Percentiles rank a stretch among this genome's conserved stretches.
phyloP scores from a whole-genome alignment of 2,797 vertebrate genomes.

The Hirundo rustica region DNA sequence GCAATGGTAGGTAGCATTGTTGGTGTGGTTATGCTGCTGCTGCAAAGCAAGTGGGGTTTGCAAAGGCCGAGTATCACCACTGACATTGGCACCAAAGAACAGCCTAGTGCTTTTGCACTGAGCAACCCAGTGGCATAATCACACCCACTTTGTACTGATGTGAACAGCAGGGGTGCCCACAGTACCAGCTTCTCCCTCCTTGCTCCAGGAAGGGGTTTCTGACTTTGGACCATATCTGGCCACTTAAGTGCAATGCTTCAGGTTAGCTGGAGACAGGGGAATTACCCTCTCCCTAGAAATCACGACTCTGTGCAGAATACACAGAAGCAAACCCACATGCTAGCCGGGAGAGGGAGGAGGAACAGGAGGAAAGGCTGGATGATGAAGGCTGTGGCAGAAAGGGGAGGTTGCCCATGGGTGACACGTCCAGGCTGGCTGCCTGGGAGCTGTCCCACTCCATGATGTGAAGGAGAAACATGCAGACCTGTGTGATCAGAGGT shows the following conservation, averaged over 20 bases:
- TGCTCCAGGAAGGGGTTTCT: background rate
- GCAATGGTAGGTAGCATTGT: accelerated
- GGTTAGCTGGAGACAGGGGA: background rate
- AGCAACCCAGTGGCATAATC: accelerated
- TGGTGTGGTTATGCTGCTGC: background rate
- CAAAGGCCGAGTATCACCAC: background rate
- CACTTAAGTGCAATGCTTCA: accelerated
- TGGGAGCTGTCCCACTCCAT: background rate
- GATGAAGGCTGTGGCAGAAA: background rate
- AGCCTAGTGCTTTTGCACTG: background rate
- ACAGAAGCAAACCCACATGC: background rate
- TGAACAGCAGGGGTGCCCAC: background rate
- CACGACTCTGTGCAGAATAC: background rate
- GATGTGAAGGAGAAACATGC: background rate
- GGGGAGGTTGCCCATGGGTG: background rate
- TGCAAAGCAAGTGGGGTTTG: background rate
- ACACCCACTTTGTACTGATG: background rate
- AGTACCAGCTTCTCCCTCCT: background rate
- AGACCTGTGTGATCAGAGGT: background rate
- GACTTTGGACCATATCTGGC: background rate
- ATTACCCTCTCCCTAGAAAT: background rate
- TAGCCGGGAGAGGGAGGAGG: background rate
- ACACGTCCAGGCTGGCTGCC: background rate
- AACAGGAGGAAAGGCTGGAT: background rate
- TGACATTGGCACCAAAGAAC: background rate